Evolutionary conservation across 2,797 vertebrate species (phyloP), one percentile per base, ranked within the genome.

Genomic region (Columba guinea): DNA sequence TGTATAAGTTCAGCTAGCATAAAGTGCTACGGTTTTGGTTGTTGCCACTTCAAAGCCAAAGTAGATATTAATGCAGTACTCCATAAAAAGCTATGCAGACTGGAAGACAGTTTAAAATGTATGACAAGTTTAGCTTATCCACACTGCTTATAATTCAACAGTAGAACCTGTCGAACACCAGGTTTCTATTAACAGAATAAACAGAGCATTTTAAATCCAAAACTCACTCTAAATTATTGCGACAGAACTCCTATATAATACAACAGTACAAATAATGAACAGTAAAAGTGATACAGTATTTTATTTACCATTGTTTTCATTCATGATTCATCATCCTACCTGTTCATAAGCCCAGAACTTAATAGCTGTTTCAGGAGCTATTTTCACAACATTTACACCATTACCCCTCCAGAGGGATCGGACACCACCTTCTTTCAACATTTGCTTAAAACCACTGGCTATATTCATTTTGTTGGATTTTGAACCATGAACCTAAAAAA

Each of bases 281-380:
- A 20, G 34, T 55, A 37, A 58, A n/a, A 65, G 49, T 9, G 16
- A 71, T 26, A n/a, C 0, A 68, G 5, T 14, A 34, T 37, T 93
- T 82, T 19, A 71, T 68, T 63, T 24, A 49, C 21, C 27, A 34
- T 74, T 48, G 53, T 51, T 80, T 92, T 90, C 7, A 74, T 83
- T 92, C 27, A 13, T 34, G 13, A 70, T 77, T 76, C 80, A 85
- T 88, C 24, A 93, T 55, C 95, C 87, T 97, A 99, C 99, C 98
- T 99, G 98, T 92, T 99, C 99, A 90, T 99, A 99, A 10, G 99
- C 98, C 98, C 98, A 99, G 94, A 99, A 99, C 86, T 99, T 99
- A 96, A 99, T 98, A 83, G 99, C 99, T 3, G 99, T 99, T 98
- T 99, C 99, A 0, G 99, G 99, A 65, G 99, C 99, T 14, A 99